These are phyloP conservation scores for Sinocyclocheilus grahami DNA, from an alignment of 2,113 vertebrate species.

Conservation along the genomic window DNA sequence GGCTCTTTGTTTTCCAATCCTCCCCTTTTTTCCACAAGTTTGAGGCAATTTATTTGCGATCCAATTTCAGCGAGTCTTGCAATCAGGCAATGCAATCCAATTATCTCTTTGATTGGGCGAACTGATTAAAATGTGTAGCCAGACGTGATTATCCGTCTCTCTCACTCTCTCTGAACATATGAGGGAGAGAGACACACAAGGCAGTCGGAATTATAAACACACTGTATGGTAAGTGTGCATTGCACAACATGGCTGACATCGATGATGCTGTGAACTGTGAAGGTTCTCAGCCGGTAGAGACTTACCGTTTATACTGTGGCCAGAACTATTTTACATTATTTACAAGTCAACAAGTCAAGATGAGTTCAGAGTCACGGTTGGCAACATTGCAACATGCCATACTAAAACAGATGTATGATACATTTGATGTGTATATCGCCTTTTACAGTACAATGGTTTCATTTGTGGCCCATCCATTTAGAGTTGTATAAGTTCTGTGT, in stretches of 20 bases:
- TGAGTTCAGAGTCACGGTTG: not conserved
- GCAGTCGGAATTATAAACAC: slow-evolving; percentile 56
- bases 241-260: not conserved
- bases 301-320: too few relatives aligned
- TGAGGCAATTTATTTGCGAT: slow-evolving; percentile 65
- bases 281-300: not conserved
- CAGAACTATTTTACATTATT: not conserved
- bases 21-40: slow-evolving; percentile 60
- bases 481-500: too few relatives aligned
- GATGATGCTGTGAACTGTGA: not conserved
- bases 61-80: slow-evolving; percentile 62
- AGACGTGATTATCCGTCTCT: slow-evolving; percentile 62
- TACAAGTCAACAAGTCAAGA: not conserved
- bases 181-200: slow-evolving; percentile 42
- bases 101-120: slow-evolving; percentile 64
- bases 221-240: slow-evolving; percentile 36
- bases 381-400: not conserved
- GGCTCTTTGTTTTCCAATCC: slow-evolving; percentile 55
- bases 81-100: slow-evolving; percentile 66
- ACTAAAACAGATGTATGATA: not conserved
- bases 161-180: slow-evolving; percentile 45
- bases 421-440: too few relatives aligned
- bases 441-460: too few relatives aligned
- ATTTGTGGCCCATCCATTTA: too few relatives aligned
- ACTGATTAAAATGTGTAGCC: slow-evolving; percentile 65